These are phyloP conservation scores for Caenorhabditis sulstoni DNA, from an alignment of 2,888 invertebrate species.

Conservation along the genomic window DNA sequence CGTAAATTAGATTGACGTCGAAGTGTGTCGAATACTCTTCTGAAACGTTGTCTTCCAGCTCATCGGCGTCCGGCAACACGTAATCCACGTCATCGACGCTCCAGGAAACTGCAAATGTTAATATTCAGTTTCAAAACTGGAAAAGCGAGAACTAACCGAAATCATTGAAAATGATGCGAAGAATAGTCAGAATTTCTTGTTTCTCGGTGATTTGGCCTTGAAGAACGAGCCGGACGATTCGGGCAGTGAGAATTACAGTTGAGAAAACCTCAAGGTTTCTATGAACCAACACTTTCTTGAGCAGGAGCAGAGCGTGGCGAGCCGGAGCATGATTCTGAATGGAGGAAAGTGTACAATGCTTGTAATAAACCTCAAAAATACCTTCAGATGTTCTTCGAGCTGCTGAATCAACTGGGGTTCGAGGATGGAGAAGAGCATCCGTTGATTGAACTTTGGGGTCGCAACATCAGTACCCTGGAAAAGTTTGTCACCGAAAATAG, in stretches of 20 bases:
- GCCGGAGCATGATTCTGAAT: conserved; percentile 16
- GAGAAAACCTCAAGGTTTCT: conserved; percentile 9
- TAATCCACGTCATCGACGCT: conserved; percentile 24
- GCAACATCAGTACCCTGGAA: conserved; percentile 36
- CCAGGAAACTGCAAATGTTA: conserved; percentile 51
- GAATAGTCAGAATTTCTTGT: conserved; percentile 51
- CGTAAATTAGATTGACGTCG: conserved; percentile 35
- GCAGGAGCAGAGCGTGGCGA: conserved; percentile 17
- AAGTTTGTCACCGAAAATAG: conserved; percentile 18
- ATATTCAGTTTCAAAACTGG: neutral
- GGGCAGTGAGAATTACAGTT: conserved; percentile 14
- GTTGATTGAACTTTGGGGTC: conserved; percentile 52
- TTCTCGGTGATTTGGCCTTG: conserved; percentile 48
- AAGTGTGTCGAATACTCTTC: conserved; percentile 34
- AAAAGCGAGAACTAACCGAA: conserved; percentile 30
- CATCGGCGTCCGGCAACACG: conserved; percentile 17
- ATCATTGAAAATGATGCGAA: conserved; percentile 40
- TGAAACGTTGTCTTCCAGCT: conserved; percentile 26
- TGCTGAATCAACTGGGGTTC: conserved; percentile 19
- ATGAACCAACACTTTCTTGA: conserved; percentile 16
- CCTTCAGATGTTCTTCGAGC: conserved; percentile 37
- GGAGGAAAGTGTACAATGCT: no score
- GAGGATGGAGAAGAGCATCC: conserved; percentile 28
- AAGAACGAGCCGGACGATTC: conserved; percentile 34
- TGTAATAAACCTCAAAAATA: neutral